These are phyloP conservation scores for Harpalus rufipes DNA, from an alignment of 2,888 invertebrate species.

Conservation along the genomic window DNA sequence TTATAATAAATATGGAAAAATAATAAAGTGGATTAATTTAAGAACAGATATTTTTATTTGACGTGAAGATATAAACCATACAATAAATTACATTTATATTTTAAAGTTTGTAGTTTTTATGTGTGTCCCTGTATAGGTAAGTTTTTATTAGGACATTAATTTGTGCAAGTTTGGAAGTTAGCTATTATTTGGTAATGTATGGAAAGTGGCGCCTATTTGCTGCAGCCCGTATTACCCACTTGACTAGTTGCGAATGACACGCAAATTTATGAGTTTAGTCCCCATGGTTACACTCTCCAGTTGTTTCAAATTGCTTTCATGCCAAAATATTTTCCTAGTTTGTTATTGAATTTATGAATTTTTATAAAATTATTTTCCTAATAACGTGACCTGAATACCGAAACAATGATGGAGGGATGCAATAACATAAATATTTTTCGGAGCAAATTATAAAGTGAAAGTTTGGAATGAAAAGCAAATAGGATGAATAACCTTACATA, in stretches of 20 bases:
- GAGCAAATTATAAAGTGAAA: too few relatives aligned
- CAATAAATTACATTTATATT: too few relatives aligned
- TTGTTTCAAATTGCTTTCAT: conserved; percentile 32
- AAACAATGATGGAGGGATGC: not conserved
- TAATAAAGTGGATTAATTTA: too few relatives aligned
- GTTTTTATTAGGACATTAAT: too few relatives aligned
- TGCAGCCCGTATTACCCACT: not conserved
- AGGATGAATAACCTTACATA: too few relatives aligned
- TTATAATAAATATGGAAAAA: too few relatives aligned
- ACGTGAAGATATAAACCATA: too few relatives aligned
- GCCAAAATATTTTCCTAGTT: conserved; percentile 2
- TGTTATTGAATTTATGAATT: conserved; percentile 11
- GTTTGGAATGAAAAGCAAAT: too few relatives aligned
- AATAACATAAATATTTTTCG: not conserved
- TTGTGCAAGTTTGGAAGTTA: not conserved
- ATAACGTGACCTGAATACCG: not conserved
- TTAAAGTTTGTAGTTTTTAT: too few relatives aligned
- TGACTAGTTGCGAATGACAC: conserved; percentile 34
- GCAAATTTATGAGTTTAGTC: conserved; percentile 32
- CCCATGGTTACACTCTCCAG: conserved; percentile 24
- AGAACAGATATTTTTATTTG: too few relatives aligned
- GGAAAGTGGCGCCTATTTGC: conserved; percentile 13
- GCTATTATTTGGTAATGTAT: not conserved
- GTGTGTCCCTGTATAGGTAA: too few relatives aligned
- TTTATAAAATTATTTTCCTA: conserved; percentile 31